Evolutionary conservation across 2,888 invertebrate genomes (phyloP), one percentile per base, ranked within the genome.

Genomic region (Brassicogethes aeneus): DNA sequence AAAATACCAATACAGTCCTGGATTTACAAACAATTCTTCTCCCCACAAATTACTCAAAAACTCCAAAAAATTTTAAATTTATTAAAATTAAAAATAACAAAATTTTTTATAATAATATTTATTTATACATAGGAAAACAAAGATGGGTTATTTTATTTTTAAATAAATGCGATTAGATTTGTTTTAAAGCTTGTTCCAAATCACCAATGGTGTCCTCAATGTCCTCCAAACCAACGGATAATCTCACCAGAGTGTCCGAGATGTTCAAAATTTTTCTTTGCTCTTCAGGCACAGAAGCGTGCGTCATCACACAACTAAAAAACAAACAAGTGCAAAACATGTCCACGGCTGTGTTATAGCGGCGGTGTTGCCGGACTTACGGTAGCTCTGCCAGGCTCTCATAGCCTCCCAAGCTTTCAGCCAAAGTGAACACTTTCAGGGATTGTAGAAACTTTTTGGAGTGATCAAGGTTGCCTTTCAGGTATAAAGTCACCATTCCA

Each of bases 381-480:
- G 96, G 96, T 51, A 95, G 73, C 72, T 95, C 94, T 2, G 92
- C 90, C 49, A 97, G 76, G 62, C 92, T 93, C 64, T 97, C 95
- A 59, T 85, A 92, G 41, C 95, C 95, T 36, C 97, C 97, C 44
- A 99, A 76, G 61, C 94, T 95, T 65, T 95, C 96, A 2, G 96
- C 96, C 38, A 94, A 68, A 1, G 77, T 80, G 65, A 95, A 92
- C 15, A 92, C 55, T 70, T 90, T 84, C 17, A 94, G 69, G 3
- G 79, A 65, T 51, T 79, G 76, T 15, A 94, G 70, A 60, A 96
- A 87, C 40, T 73, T 80, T 41, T 73, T 73, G 0, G 89, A 81
- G 53, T 89, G 79, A 41, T 79, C 70, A 30, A 86, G 58, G 2
- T 75, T 82, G 1, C 92, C 93, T 56, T 82, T 82, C 15, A 95